Evolutionary conservation across 2,888 invertebrate species (phyloP), one percentile per base, ranked within the genome.

Genomic region (Drosophila maculinotata): DNA sequence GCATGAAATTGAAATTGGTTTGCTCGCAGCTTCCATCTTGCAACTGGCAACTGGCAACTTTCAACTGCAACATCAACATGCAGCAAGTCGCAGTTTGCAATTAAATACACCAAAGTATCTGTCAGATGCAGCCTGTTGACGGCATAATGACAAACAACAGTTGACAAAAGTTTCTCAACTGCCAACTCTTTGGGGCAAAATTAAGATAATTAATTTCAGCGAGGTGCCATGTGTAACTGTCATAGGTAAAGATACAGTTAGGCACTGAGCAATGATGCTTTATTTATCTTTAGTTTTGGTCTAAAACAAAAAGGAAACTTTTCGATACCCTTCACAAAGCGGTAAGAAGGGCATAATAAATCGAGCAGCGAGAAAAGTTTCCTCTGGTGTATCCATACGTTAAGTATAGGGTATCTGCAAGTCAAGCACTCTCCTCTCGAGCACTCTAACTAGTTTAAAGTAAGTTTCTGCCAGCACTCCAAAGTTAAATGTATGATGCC

Each of bases 111-210:
- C 57, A 74, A 67, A 75, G 69, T 72, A 77, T 72, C 77, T 77
- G 77, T 75, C 80, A 75, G 75, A 62, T 64, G 42, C 66, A 62
- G 65, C 63, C 59, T 53, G 68, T 49, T 67, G 67, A 62, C 58
- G 51, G 41, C 67, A 63, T 49, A 59, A 66, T 74, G 79, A 79
- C 77, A 74, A 79, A 83, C 77, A 77, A 51, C 71, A 69, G 83
- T 77, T 80, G 77, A 67, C 67, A 74, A 77, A 79, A 74, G 62
- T 79, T 74, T 57, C 41, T 17, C 38, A 58, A 14, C 25, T 47
- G 23, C n/a, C 56, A 64, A 57, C 26, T 64, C 59, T 39, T 35
- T 44, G 31, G 38, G 10, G 20, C 44, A 51, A 56, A 60, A 69
- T 66, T 44, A 12, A 44, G 63, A 60, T 69, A 78, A 78, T 81